A percentile compares a stretch with the other conserved stretches of the same genome.
Conservation (phyloP, 1,140 invertebrate genomes). For the Schlechtendalia chinensis region DNA sequence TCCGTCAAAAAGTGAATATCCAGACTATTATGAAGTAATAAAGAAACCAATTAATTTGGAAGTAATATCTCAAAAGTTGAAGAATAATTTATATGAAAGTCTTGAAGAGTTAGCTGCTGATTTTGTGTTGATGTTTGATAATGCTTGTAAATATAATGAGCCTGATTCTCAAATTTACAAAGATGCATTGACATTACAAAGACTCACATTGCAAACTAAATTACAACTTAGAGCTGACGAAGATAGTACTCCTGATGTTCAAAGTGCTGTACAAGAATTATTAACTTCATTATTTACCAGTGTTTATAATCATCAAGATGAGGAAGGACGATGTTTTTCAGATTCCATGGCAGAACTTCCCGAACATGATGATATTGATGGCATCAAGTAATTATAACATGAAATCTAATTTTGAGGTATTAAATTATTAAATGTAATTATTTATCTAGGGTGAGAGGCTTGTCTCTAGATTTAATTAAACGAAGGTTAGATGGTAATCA, state of each 20-base stretch:
- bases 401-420: neutral
- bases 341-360: constrained; percentile 93
- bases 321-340: constrained; percentile 91
- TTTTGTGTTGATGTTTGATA: constrained; percentile 97
- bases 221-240: constrained; percentile 81
- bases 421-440: constrained; percentile 28
- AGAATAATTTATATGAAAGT: constrained; percentile 68
- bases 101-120: constrained; percentile 90
- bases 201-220: constrained; percentile 90
- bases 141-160: constrained; percentile 99
- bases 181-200: constrained; percentile 90
- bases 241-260: constrained; percentile 84
- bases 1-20: constrained; percentile 91
- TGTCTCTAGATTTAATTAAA: constrained; percentile 84
- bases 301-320: constrained; percentile 93
- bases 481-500: constrained; percentile 79
- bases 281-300: constrained; percentile 88
- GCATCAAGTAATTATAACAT: constrained; percentile 61
- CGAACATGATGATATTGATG: constrained; percentile 78
- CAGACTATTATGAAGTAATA: constrained; percentile 97
- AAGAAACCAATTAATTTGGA: constrained; percentile 97
- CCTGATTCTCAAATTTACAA: constrained; percentile 99
- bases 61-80: constrained; percentile 85
- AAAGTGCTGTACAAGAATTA: constrained; percentile 84
- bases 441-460: constrained; percentile 66